A percentile compares a stretch with the other conserved stretches of the same genome.
Evolutionary conservation across 2,113 vertebrate genomes (phyloP).

Genomic region (Siphamia tubifer): DNA sequence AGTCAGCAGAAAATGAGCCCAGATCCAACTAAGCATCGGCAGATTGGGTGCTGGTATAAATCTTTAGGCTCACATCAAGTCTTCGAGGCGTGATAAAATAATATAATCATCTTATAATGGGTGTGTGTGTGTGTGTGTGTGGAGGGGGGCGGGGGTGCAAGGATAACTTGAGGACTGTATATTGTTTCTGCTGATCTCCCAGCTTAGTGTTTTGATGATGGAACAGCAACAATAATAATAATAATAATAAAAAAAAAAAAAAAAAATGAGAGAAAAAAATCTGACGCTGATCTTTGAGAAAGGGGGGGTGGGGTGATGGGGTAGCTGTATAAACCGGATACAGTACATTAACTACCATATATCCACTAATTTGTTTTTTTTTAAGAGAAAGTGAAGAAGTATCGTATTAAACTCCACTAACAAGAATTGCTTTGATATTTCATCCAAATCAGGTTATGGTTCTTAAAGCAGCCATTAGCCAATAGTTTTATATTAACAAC

Average conservation of each 20-base stretch:
- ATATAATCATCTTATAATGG: slow-evolving; percentile 50
- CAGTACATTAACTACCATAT: no score
- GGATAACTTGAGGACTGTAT: slow-evolving; percentile 11
- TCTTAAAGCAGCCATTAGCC: no score
- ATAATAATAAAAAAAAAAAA: neutral
- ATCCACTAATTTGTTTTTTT: no score
- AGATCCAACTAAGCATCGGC: slow-evolving; percentile 33
- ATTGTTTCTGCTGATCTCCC: slow-evolving; percentile 56
- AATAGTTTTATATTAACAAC: no score
- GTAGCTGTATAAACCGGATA: no score
- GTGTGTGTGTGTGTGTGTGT: neutral
- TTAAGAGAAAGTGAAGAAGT: no score
- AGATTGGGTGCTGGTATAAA: slow-evolving; percentile 61
- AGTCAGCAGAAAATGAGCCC: slow-evolving; percentile 77
- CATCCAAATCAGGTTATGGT: no score
- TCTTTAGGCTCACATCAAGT: slow-evolving; percentile 54
- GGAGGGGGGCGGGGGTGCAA: neutral
- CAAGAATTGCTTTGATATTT: no score
- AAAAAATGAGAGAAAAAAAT: neutral
- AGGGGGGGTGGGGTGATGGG: no score
- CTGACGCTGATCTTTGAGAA: slow-evolving; percentile 13
- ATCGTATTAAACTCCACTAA: no score
- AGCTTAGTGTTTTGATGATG: slow-evolving; percentile 30
- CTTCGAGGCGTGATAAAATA: slow-evolving; percentile 51
- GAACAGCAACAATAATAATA: neutral